A percentile compares a stretch with the other conserved stretches of the same genome.
These are phyloP conservation scores for Varroa destructor DNA, from an alignment of 1,140 invertebrate species.

Conservation along the genomic window DNA sequence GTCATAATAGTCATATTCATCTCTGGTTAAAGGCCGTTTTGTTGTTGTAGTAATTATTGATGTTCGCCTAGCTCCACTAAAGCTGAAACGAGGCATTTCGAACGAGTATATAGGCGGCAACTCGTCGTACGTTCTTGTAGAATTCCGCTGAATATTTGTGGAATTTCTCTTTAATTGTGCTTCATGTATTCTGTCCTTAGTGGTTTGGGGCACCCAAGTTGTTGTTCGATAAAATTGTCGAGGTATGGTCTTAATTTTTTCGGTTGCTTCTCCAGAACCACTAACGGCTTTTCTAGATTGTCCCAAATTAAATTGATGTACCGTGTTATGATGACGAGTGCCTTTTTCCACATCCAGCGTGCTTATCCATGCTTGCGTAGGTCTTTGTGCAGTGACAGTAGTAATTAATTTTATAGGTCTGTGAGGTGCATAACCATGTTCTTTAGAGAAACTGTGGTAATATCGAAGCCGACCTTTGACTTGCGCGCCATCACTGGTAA, in stretches of 20 bases:
- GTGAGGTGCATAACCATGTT: constrained; percentile 15
- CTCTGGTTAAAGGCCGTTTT: not conserved
- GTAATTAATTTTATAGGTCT: not conserved
- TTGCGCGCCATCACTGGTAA: not conserved
- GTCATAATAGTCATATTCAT: constrained; percentile 27
- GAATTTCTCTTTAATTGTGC: not conserved
- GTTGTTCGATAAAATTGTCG: not conserved
- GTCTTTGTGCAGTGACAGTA: not conserved
- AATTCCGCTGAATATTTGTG: not conserved
- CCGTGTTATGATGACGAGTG: not conserved
- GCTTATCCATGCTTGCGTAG: no score
- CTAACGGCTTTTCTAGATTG: not conserved
- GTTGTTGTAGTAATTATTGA: constrained; percentile 1
- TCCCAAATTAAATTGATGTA: not conserved
- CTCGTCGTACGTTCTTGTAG: not conserved
- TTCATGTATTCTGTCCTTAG: not conserved
- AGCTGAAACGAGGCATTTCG: not conserved
- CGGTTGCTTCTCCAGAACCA: not conserved
- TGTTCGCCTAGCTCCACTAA: not conserved
- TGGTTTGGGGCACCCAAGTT: constrained; percentile 7
- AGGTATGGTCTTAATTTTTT: not conserved
- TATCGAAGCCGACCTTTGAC: not conserved
- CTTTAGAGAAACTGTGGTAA: constrained; percentile 18
- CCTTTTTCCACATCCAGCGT: no score
- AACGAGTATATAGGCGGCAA: not conserved